phyloP scores from a whole-genome alignment of 2,113 vertebrate genomes.

The Heterocephalus glaber region DNA sequence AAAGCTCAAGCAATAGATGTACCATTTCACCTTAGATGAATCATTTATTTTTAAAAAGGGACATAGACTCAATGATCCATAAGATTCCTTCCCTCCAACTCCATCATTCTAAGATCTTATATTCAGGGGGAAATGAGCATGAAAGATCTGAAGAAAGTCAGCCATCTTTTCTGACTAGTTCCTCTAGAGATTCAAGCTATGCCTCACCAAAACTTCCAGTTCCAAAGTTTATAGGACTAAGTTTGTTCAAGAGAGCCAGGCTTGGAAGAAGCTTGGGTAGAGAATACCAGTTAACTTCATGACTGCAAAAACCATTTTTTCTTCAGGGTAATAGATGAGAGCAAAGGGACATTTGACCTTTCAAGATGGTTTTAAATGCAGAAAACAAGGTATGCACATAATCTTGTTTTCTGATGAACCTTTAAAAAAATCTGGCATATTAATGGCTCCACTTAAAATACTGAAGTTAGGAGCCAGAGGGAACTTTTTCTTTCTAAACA shows the following conservation, averaged over 20 bases:
- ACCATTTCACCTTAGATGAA: constrained; percentile 21
- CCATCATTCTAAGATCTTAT: neutral
- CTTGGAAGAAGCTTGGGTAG: neutral
- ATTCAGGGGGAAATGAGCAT: neutral
- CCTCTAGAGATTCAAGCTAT: neutral
- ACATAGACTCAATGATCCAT: neutral
- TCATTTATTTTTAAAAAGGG: constrained; percentile 22
- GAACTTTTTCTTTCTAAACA: constrained; percentile 83
- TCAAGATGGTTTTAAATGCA: constrained; percentile 62
- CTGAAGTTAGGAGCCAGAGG: constrained; percentile 81
- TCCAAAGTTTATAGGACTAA: constrained; percentile 44
- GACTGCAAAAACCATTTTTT: constrained; percentile 54
- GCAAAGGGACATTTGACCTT: constrained; percentile 64
- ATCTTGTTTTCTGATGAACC: constrained; percentile 78
- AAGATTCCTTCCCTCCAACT: neutral
- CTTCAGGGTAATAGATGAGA: constrained; percentile 56
- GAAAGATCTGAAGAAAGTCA: constrained; percentile 14
- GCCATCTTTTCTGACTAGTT: constrained; percentile 8
- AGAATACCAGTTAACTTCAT: constrained; percentile 48
- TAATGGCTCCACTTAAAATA: constrained; percentile 76
- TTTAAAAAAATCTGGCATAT: constrained; percentile 83
- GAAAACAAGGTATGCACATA: constrained; percentile 73
- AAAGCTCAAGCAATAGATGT: neutral
- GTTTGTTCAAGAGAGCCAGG: constrained; percentile 1
- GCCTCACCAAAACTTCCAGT: constrained; percentile 3